Evolutionary conservation across 2,113 vertebrate species (phyloP).

Genomic region (Paedocypris sp.): DNA sequence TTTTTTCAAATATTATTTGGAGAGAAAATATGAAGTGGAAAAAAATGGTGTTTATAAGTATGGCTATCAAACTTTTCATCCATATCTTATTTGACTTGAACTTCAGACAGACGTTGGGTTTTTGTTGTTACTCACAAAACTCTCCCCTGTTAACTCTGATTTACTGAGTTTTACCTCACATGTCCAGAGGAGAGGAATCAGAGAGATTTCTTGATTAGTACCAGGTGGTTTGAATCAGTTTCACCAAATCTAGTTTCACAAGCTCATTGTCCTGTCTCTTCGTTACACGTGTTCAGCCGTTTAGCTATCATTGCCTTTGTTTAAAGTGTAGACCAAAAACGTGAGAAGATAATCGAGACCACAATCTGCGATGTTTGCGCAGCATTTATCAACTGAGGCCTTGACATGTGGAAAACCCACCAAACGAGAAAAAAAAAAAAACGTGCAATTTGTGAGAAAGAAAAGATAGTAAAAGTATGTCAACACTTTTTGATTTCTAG

Average conservation of each 20-base stretch:
- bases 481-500: too few species aligned
- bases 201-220: too few species aligned
- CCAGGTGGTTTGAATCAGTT: too few species aligned
- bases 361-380: conserved; percentile 4
- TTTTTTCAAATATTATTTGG: conserved; percentile 49
- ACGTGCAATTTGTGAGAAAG: conserved; percentile 46
- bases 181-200: conserved; percentile 24
- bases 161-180: conserved; percentile 53
- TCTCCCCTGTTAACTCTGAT: conserved; percentile 61
- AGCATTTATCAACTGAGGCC: conserved; percentile 15
- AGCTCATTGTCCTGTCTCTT: not conserved
- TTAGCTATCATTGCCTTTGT: not conserved
- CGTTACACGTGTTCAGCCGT: too few species aligned
- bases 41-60: conserved; percentile 60
- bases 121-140: conserved; percentile 48
- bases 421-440: too few species aligned
- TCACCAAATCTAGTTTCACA: conserved; percentile 11
- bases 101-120: conserved; percentile 48
- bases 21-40: conserved; percentile 41
- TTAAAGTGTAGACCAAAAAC: conserved; percentile 16
- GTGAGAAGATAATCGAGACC: conserved; percentile 36
- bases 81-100: conserved; percentile 62
- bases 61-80: conserved; percentile 59
- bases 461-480: not conserved
- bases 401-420: conserved; percentile 33